phyloP scores from a whole-genome alignment of 2,113 vertebrate species.

The Australoheros scitulus region DNA sequence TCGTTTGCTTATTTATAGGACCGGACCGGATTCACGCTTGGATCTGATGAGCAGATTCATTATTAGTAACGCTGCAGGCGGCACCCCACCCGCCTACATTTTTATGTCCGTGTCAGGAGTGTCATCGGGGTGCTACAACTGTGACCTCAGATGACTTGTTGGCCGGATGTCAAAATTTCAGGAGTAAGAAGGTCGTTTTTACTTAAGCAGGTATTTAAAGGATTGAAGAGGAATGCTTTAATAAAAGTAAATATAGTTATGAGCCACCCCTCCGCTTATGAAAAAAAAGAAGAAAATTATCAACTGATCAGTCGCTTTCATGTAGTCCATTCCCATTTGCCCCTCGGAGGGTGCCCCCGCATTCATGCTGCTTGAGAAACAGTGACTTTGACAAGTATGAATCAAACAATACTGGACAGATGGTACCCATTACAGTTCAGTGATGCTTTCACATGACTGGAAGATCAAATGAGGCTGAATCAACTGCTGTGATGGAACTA shows the following conservation, averaged over 20 bases:
- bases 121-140: neutral
- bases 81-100: neutral
- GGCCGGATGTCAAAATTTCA: neutral
- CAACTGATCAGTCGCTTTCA: neutral
- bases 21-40: neutral
- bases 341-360: neutral
- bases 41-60: neutral
- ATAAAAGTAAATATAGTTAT: neutral
- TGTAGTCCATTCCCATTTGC: no score
- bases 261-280: rapidly evolving
- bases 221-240: neutral
- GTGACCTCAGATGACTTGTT: neutral
- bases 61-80: no score
- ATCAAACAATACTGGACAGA: conserved; percentile 42
- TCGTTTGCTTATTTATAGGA: neutral
- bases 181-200: rapidly evolving
- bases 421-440: conserved; percentile 53
- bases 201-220: neutral
- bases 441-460: conserved; percentile 29
- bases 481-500: conserved; percentile 1
- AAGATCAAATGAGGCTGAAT: conserved; percentile 45
- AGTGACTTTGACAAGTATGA: conserved; percentile 33
- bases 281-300: neutral
- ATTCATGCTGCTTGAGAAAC: conserved; percentile 14
- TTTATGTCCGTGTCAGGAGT: neutral